phyloP scores from a whole-genome alignment of 2,113 vertebrate genomes.

The Calonectris borealis region DNA sequence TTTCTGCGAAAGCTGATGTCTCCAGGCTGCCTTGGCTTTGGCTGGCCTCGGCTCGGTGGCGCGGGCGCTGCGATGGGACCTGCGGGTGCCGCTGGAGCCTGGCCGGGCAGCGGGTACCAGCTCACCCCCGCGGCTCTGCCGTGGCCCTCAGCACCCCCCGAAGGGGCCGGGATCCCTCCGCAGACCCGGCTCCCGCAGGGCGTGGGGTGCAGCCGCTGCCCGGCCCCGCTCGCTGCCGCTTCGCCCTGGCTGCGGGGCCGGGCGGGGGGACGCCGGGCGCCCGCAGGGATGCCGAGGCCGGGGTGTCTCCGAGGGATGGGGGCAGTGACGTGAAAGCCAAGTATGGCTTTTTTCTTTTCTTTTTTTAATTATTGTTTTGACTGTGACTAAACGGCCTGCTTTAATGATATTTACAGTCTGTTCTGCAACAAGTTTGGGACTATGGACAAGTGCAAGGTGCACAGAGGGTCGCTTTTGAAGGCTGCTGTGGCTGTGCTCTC shows the following conservation, averaged over 20 bases:
- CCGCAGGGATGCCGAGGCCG: background rate
- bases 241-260: background rate
- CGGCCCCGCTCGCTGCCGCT: background rate
- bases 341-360: background rate
- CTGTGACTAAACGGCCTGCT: constrained; percentile 5
- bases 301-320: background rate
- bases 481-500: background rate
- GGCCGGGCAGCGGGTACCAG: background rate
- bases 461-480: background rate
- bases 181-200: rapidly evolving
- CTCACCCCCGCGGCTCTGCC: background rate
- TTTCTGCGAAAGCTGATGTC: background rate
- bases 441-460: background rate
- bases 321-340: background rate
- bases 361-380: background rate
- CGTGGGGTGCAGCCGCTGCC: rapidly evolving
- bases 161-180: rapidly evolving
- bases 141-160: too few species aligned
- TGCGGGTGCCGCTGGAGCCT: background rate
- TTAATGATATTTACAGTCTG: background rate
- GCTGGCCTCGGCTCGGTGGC: background rate
- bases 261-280: background rate
- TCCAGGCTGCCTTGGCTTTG: background rate
- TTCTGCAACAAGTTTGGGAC: background rate
- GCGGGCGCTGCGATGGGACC: background rate